These are phyloP conservation scores for Agapornis roseicollis DNA, from an alignment of 2,113 vertebrate species.

Conservation along the genomic window DNA sequence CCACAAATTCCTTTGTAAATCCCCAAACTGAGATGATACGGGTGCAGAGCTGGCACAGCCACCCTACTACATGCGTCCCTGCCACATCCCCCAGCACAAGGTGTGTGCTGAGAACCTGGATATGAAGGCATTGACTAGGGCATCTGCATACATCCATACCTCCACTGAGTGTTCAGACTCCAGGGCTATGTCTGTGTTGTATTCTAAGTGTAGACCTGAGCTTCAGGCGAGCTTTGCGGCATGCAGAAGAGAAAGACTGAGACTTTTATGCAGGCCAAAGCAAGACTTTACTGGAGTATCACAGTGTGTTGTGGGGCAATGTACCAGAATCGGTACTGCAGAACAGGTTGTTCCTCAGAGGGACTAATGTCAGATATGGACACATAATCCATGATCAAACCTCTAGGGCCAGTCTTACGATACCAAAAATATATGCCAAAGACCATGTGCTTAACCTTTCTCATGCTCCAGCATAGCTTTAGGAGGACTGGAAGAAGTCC, in stretches of 20 bases:
- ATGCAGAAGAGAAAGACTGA: neutral
- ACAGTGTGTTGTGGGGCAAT: neutral
- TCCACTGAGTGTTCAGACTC: neutral
- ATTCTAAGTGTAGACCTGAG: neutral
- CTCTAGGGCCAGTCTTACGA: neutral
- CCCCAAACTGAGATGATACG: neutral
- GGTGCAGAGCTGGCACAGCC: neutral
- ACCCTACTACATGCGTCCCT: neutral
- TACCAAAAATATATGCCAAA: neutral
- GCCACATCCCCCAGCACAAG: neutral
- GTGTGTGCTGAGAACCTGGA: neutral
- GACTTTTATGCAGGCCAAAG: neutral
- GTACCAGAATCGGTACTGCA: neutral
- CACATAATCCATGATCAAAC: neutral
- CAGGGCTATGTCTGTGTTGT: neutral
- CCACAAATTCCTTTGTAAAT: neutral
- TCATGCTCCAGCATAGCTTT: neutral
- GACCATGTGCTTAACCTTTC: neutral
- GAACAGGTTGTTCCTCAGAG: neutral
- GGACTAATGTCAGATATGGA: neutral
- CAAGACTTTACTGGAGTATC: neutral
- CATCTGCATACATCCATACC: rapidly evolving
- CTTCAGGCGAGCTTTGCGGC: neutral
- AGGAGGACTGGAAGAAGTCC: neutral
- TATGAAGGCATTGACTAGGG: neutral